Conservation (phyloP, 2,888 invertebrate genomes). For the Pegoplata infirma region DNA sequence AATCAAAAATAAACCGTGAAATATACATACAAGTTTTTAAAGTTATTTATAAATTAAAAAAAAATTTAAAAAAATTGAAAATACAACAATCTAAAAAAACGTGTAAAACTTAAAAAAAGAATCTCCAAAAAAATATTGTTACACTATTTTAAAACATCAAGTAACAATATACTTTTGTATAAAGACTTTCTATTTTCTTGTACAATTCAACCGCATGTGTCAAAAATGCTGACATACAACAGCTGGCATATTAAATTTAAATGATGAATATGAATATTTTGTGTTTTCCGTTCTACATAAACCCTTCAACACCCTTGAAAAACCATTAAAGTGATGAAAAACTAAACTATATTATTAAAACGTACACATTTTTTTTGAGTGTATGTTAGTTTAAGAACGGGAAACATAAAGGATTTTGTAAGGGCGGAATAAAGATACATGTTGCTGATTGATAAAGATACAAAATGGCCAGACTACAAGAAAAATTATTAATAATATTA, state of each 20-base stretch:
- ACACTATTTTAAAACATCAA: background rate
- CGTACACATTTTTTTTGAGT: background rate
- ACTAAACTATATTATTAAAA: background rate
- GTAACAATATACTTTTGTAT: background rate
- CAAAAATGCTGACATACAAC: conserved; percentile 35
- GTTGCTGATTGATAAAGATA: conserved; percentile 9
- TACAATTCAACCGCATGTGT: background rate
- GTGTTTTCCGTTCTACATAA: background rate
- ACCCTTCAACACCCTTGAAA: conserved; percentile 5
- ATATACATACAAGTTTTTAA: background rate
- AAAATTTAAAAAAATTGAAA: background rate
- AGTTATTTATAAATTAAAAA: background rate
- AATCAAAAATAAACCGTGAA: background rate
- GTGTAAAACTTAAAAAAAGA: background rate
- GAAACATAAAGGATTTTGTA: background rate
- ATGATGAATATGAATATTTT: conserved; percentile 30
- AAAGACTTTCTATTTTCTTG: too few relatives aligned
- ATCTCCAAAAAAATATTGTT: background rate
- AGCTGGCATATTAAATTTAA: conserved; percentile 32
- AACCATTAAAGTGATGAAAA: conserved; percentile 38
- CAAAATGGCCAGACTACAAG: conserved; percentile 26
- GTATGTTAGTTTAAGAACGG: conserved; percentile 5
- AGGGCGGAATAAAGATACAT: conserved; percentile 8
- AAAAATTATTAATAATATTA: conserved; percentile 35
- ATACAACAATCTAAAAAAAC: background rate